Conservation (phyloP, 2,888 invertebrate genomes). For the Conus canariensis region DNA sequence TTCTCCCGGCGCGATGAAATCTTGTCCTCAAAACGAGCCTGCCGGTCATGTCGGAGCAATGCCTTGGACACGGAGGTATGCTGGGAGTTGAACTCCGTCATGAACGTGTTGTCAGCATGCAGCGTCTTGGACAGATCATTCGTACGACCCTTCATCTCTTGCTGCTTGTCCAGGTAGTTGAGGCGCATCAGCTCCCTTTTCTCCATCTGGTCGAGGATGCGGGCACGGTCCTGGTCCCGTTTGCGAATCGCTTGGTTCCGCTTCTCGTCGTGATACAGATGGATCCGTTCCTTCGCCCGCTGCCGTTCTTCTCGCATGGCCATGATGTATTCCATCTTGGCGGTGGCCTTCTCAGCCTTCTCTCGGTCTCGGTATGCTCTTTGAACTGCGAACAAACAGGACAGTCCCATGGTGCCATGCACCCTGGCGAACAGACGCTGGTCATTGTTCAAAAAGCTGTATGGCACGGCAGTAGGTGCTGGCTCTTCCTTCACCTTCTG, state of each 20-base stretch:
- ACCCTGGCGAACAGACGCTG: conserved; percentile 69
- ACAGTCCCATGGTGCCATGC: conserved; percentile 75
- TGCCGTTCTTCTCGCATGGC: conserved; percentile 71
- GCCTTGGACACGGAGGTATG: conserved; percentile 78
- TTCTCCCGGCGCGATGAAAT: not conserved
- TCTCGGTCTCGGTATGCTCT: conserved; percentile 76
- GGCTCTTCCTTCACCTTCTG: conserved; percentile 35
- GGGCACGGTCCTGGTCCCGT: conserved; percentile 66
- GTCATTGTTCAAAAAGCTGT: conserved; percentile 59
- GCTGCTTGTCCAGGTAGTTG: conserved; percentile 66
- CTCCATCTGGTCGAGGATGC: conserved; percentile 67
- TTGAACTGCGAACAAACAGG: conserved; percentile 76
- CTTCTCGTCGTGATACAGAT: conserved; percentile 70
- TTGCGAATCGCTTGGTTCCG: conserved; percentile 64
- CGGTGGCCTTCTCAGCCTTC: conserved; percentile 69
- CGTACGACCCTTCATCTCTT: conserved; percentile 58
- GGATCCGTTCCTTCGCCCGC: conserved; percentile 70
- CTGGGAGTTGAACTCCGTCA: conserved; percentile 74
- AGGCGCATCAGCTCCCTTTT: conserved; percentile 66
- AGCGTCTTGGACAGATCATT: conserved; percentile 60
- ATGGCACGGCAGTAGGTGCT: conserved; percentile 15
- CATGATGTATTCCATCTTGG: conserved; percentile 72
- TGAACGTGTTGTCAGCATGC: conserved; percentile 69
- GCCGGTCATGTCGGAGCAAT: conserved; percentile 74
- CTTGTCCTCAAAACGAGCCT: conserved; percentile 69